Evolutionary conservation across 2,888 invertebrate species (phyloP).

Genomic region (Mythimna ferrago): DNA sequence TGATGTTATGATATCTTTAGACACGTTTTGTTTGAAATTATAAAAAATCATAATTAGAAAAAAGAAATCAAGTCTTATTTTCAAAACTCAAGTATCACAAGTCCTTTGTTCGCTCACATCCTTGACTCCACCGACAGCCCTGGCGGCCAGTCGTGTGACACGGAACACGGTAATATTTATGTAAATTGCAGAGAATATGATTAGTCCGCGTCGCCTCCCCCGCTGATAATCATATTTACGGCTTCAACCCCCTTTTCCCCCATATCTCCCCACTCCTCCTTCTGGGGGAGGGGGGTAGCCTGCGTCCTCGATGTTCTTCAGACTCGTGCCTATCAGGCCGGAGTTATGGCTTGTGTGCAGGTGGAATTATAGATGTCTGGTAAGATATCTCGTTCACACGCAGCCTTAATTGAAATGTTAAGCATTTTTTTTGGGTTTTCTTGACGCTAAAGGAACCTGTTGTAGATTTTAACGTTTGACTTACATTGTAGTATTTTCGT

Average conservation of each 20-base stretch:
- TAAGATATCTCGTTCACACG: slow-evolving; percentile 40
- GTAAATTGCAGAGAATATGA: slow-evolving; percentile 91
- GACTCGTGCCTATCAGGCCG: slow-evolving; percentile 66
- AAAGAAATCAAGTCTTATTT: too few species aligned
- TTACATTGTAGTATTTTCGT: background rate
- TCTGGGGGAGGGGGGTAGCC: slow-evolving; percentile 37
- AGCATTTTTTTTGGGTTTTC: background rate
- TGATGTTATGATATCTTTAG: background rate
- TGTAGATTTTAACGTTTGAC: background rate
- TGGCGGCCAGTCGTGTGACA: slow-evolving; percentile 82
- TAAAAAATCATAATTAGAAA: too few species aligned
- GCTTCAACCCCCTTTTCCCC: slow-evolving; percentile 72
- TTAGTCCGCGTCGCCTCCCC: slow-evolving; percentile 90
- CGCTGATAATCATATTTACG: slow-evolving; percentile 90
- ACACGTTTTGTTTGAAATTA: background rate
- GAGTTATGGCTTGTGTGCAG: slow-evolving; percentile 56
- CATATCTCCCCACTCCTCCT: slow-evolving; percentile 53
- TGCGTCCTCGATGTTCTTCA: slow-evolving; percentile 69
- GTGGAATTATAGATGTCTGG: slow-evolving; percentile 57
- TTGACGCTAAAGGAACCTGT: background rate
- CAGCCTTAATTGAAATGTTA: slow-evolving; percentile 44
- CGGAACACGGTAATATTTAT: slow-evolving; percentile 90
- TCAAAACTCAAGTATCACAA: background rate
- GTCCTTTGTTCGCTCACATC: slow-evolving; percentile 7
- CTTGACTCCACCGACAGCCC: slow-evolving; percentile 52